Percentiles rank a stretch among this genome's conserved stretches.
phyloP scores from a whole-genome alignment of 2,797 vertebrate genomes.

The Alectoris magna region DNA sequence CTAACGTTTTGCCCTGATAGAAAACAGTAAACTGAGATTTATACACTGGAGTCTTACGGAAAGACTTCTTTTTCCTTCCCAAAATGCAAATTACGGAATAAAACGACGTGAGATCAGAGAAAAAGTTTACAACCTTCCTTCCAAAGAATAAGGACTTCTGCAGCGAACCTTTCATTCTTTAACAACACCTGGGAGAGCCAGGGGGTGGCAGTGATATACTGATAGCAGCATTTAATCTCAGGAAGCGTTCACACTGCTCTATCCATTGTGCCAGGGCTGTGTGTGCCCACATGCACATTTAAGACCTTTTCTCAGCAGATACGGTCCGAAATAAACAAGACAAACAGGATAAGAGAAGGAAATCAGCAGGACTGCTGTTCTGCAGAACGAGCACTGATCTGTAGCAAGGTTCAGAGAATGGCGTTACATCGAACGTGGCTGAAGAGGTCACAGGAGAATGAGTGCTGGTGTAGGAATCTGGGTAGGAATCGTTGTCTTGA shows the following conservation, averaged over 20 bases:
- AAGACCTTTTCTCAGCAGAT: background rate
- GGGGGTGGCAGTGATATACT: rapidly evolving
- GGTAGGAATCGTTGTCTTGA: background rate
- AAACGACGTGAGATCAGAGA: background rate
- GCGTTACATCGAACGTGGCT: background rate
- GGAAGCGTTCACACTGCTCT: background rate
- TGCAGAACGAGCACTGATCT: background rate
- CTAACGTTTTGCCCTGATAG: slow-evolving; percentile 20
- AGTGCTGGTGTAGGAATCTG: background rate
- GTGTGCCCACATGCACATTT: rapidly evolving
- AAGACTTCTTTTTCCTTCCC: slow-evolving; percentile 9
- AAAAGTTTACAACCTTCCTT: background rate
- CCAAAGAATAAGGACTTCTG: background rate
- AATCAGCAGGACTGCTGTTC: rapidly evolving
- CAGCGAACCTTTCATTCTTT: background rate
- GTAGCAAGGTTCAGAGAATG: background rate
- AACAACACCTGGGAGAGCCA: background rate
- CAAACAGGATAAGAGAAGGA: background rate
- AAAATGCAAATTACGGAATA: slow-evolving; percentile 24
- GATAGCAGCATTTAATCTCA: rapidly evolving
- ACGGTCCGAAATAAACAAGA: background rate
- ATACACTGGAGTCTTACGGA: background rate
- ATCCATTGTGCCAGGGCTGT: rapidly evolving
- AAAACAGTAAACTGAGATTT: slow-evolving; percentile 58
- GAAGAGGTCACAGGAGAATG: background rate